phyloP scores from a whole-genome alignment of 37 sponge, comb jelly and placozoan genomes.

The Cladorhizidae sp. region DNA sequence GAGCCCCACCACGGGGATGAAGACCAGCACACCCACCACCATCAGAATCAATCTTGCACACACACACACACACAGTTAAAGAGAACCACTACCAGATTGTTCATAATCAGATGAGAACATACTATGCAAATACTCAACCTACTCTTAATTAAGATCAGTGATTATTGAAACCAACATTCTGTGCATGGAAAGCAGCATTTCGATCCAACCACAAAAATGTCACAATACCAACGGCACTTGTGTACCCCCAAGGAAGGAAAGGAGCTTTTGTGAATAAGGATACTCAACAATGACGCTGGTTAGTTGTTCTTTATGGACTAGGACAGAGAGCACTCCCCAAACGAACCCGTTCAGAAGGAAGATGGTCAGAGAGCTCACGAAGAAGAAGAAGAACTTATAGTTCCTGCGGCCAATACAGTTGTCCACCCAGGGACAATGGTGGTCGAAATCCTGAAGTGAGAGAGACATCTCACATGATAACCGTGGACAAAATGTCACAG shows the following conservation, averaged over 20 bases:
- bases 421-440: conserved; percentile 99
- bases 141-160: too few species aligned
- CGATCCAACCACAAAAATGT: too few species aligned
- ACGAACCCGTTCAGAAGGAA: conserved; percentile 79
- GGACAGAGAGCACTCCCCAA: conserved; percentile 66
- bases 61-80: background rate
- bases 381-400: conserved; percentile 97
- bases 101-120: background rate
- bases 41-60: conserved; percentile 62
- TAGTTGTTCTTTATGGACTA: conserved; percentile 30
- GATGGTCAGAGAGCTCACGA: conserved; percentile 80
- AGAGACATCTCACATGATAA: too few species aligned
- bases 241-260: background rate
- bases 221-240: too few species aligned
- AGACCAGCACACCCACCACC: conserved; percentile 66
- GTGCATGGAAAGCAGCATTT: too few species aligned
- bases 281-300: conserved; percentile 71
- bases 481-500: too few species aligned
- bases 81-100: background rate
- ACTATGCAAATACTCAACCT: background rate
- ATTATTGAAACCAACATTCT: too few species aligned
- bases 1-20: conserved; percentile 88
- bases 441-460: conserved; percentile 89
- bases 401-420: conserved; percentile 98
- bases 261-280: conserved; percentile 26